Conservation (phyloP, 2,797 vertebrate genomes). For the Gymnoscopelus microlampas region DNA sequence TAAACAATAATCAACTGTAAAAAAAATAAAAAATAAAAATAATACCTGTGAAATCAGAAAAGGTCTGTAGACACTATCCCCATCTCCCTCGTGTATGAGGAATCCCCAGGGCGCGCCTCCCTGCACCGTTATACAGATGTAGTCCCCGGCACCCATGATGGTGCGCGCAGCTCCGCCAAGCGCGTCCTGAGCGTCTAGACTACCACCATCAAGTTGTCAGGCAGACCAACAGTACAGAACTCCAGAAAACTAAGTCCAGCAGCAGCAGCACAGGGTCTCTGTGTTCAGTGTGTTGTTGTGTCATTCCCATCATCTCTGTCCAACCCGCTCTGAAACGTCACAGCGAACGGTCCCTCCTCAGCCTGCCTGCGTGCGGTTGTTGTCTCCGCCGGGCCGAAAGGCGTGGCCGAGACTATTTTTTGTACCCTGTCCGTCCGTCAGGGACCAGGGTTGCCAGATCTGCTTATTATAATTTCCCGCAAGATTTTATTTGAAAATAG, state of each 20-base stretch:
- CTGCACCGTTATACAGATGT: slow-evolving; percentile 90
- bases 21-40: background rate
- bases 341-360: slow-evolving; percentile 61
- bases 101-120: slow-evolving; percentile 97
- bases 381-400: too few species aligned
- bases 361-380: background rate
- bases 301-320: slow-evolving; percentile 66
- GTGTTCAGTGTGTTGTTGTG: slow-evolving; percentile 30
- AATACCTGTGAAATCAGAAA: slow-evolving; percentile 91
- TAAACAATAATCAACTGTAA: too few species aligned
- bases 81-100: slow-evolving; percentile 86
- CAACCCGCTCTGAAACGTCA: slow-evolving; percentile 77
- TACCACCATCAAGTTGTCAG: slow-evolving; percentile 37
- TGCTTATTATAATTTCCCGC: too few species aligned
- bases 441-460: too few species aligned
- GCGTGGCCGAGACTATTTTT: too few species aligned
- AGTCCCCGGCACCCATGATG: slow-evolving; percentile 93
- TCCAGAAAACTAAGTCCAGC: slow-evolving; percentile 40
- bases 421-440: too few species aligned
- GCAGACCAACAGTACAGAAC: slow-evolving; percentile 37
- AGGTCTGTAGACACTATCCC: slow-evolving; percentile 83
- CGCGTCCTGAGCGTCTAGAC: slow-evolving; percentile 9
- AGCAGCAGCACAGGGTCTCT: too few species aligned
- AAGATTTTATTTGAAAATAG: too few species aligned
- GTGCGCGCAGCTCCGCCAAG: slow-evolving; percentile 56